Evolutionary conservation across 2,113 vertebrate species (phyloP), one percentile per base, ranked within the genome.

Genomic region (Ginglymostoma cirratum): DNA sequence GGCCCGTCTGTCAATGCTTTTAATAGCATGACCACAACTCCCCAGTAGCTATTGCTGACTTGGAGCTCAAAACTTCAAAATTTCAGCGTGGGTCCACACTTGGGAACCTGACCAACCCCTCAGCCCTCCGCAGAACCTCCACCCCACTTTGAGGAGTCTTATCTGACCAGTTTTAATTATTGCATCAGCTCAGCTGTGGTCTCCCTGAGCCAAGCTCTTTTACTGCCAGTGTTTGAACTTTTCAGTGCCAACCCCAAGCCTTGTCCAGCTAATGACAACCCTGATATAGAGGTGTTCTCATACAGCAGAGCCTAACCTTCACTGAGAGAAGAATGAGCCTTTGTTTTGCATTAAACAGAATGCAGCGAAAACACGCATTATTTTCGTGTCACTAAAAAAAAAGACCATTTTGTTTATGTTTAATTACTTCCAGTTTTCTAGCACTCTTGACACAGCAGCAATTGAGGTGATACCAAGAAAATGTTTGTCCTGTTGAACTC

Each of bases 381-480:
- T 52, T 70, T 95, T 48, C 7, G 42, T 52, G 24, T 30, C 14
- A 69, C 67, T 27, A 52, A 90, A 34, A 27, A 52, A 55, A 90
- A 34, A 34, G 48, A 52, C 7, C 42, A 34, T 48, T 70, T 30
- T 94, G 45, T 72, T 72, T 48, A 95, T 72, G 23, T 95, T 70
- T 24, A 95, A 24, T 70, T 95, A 67, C 93, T 70, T 70, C 48
- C n/a, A 23, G 66, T 93, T 93, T 93, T 38, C 89, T 66, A 83
- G 34, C 10, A 23, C 66, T 15, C 66, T 72, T 95, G 93, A 95
- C 67, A 95, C 66, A 95, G 66, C 42, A 48, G 69, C 76, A 76
- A 95, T 72, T 95, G 94, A 45, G 67, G 72, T 42, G 27, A 34
- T 69, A 24, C 94, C 48, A 42, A 72, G 10, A 69, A 72, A 72